Conservation (phyloP, 1,140 invertebrate genomes). For the Drosophila seguyi region DNA sequence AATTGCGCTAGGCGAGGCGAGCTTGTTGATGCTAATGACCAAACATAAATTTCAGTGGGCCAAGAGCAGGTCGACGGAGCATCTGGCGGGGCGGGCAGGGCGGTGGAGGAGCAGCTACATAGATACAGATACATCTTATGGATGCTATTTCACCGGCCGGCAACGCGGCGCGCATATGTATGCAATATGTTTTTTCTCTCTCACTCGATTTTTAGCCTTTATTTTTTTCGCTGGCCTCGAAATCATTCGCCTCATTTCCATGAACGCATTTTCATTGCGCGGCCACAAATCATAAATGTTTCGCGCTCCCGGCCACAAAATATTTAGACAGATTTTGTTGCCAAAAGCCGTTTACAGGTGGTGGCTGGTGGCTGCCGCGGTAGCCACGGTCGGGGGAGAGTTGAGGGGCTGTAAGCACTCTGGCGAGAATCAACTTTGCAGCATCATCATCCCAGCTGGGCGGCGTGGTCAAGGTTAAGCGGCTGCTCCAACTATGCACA, state of each 20-base stretch:
- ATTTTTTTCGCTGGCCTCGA: constrained; percentile 32
- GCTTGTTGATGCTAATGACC: constrained; percentile 79
- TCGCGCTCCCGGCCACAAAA: constrained; percentile 57
- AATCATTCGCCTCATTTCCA: constrained; percentile 55
- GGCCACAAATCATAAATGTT: constrained; percentile 73
- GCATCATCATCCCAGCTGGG: constrained; percentile 73
- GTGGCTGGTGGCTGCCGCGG: constrained; percentile 15
- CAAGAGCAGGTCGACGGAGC: constrained; percentile 28
- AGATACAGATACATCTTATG: constrained; percentile 23
- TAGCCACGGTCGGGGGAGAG: not conserved
- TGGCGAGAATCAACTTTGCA: constrained; percentile 49
- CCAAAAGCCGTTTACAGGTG: constrained; percentile 73
- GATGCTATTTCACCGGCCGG: constrained; percentile 65
- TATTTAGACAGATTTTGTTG: constrained; percentile 74
- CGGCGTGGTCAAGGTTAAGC: constrained; percentile 77
- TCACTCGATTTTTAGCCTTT: constrained; percentile 18
- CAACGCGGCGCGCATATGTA: constrained; percentile 72
- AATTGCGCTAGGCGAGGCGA: constrained; percentile 69
- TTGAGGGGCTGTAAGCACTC: constrained; percentile 4
- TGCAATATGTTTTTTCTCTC: constrained; percentile 73
- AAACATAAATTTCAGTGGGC: constrained; percentile 73
- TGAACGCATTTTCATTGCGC: constrained; percentile 68
- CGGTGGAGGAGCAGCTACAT: constrained; percentile 15
- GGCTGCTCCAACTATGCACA: constrained; percentile 34
- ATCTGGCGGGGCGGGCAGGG: constrained; percentile 12